Conservation (phyloP, 2,797 vertebrate genomes). For the Anguilla obscura region DNA sequence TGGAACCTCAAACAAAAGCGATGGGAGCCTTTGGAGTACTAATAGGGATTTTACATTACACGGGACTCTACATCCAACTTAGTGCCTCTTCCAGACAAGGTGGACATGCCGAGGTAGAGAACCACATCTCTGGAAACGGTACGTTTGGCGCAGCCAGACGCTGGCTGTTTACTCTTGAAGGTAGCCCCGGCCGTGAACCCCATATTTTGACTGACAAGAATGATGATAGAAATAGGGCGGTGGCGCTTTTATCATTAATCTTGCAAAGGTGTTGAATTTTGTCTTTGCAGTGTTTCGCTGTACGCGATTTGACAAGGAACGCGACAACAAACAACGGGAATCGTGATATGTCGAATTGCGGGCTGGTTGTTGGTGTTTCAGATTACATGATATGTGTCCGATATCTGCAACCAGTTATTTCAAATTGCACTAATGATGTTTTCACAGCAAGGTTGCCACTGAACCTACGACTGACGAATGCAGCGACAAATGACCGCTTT, state of each 20-base stretch:
- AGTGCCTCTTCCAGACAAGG: slow-evolving; percentile 75
- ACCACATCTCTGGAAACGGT: slow-evolving; percentile 85
- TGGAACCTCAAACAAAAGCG: slow-evolving; percentile 57
- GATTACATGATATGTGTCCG: neutral
- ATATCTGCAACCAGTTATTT: neutral
- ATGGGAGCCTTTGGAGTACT: slow-evolving; percentile 84
- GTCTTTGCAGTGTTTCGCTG: neutral
- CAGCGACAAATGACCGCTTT: neutral
- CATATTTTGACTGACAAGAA: neutral
- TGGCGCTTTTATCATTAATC: neutral
- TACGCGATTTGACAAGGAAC: neutral
- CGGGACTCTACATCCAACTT: slow-evolving; percentile 92
- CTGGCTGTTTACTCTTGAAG: neutral
- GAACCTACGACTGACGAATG: neutral
- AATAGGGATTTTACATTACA: slow-evolving; percentile 85
- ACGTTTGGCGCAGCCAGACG: slow-evolving; percentile 51
- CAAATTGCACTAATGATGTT: neutral
- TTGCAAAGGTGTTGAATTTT: neutral
- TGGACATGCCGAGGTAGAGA: slow-evolving; percentile 77
- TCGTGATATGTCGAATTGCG: neutral
- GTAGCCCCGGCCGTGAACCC: neutral
- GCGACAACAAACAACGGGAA: neutral
- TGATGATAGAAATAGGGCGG: neutral
- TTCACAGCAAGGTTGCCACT: neutral
- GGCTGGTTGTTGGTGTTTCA: neutral